phyloP scores from a whole-genome alignment of 1,140 invertebrate genomes.

The Drosophila murphyi region DNA sequence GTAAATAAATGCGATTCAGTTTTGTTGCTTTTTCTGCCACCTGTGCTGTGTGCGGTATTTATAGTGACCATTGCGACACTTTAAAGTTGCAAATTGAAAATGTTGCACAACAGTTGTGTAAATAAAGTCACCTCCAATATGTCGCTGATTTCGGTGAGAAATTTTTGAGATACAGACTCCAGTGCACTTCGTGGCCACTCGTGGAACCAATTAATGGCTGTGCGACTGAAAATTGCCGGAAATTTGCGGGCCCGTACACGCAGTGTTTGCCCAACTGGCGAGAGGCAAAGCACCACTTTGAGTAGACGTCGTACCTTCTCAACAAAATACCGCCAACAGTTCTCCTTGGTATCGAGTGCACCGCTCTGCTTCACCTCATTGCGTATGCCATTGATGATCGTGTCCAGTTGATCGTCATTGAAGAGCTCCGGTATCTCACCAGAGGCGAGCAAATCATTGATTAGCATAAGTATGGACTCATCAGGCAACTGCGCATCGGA shows the following conservation, averaged over 20 bases:
- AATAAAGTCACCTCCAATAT: conserved; percentile 87
- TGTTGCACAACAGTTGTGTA: conserved; percentile 52
- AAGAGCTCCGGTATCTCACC: conserved; percentile 97
- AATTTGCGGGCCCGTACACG: conserved; percentile 95
- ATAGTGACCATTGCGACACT: conserved; percentile 51
- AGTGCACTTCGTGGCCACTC: conserved; percentile 97
- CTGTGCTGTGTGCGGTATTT: conserved; percentile 64
- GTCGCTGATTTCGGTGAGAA: conserved; percentile 90
- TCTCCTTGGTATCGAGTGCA: conserved; percentile 94
- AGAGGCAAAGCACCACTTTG: conserved; percentile 94
- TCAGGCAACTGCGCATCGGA: conserved; percentile 97
- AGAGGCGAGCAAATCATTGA: conserved; percentile 97
- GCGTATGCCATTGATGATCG: conserved; percentile 92
- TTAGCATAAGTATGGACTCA: conserved; percentile 96
- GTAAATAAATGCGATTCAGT: conserved; percentile 24
- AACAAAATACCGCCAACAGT: conserved; percentile 98
- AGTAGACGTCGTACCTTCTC: conserved; percentile 92
- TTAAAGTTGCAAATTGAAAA: conserved; percentile 69
- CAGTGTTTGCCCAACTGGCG: conserved; percentile 94
- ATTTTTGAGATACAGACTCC: conserved; percentile 94
- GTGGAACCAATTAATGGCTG: conserved; percentile 98
- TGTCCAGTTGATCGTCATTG: conserved; percentile 95
- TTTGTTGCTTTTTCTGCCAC: conserved; percentile 10
- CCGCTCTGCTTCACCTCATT: conserved; percentile 92
- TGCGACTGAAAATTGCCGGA: conserved; percentile 96